Conservation (phyloP, 2,113 vertebrate genomes). For the Rhea americana region DNA sequence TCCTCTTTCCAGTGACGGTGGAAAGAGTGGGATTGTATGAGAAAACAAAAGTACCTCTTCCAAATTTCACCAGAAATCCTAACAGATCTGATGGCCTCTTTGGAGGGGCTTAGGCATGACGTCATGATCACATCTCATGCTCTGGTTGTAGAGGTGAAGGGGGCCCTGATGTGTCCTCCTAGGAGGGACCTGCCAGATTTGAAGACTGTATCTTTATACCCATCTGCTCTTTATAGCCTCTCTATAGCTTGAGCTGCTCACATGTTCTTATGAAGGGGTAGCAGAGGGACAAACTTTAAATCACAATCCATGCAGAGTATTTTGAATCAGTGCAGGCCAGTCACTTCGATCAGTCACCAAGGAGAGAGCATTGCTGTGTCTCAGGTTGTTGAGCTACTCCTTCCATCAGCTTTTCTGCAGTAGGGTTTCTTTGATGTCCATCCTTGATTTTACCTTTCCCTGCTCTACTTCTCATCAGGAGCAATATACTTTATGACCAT, state of each 20-base stretch:
- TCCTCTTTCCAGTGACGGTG: background rate
- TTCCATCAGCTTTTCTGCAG: background rate
- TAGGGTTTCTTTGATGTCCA: too few relatives aligned
- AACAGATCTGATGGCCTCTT: background rate
- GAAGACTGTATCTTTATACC: background rate
- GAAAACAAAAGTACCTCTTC: background rate
- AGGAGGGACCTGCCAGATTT: background rate
- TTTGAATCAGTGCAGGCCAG: background rate
- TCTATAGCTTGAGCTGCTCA: background rate
- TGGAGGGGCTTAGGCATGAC: background rate
- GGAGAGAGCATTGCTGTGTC: background rate
- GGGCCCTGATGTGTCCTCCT: background rate
- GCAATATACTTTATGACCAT: accelerated
- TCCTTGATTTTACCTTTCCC: background rate
- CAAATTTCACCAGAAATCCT: background rate
- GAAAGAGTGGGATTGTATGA: background rate
- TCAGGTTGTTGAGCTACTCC: background rate
- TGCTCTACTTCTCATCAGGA: background rate
- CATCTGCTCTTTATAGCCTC: background rate
- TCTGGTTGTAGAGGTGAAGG: background rate
- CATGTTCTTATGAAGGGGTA: background rate
- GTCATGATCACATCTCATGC: background rate
- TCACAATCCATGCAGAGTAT: background rate
- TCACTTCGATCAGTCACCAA: background rate
- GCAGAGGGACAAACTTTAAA: background rate